Percentiles rank a stretch among this genome's conserved stretches.
phyloP scores from a whole-genome alignment of 2,797 vertebrate species.

The Anas acuta region DNA sequence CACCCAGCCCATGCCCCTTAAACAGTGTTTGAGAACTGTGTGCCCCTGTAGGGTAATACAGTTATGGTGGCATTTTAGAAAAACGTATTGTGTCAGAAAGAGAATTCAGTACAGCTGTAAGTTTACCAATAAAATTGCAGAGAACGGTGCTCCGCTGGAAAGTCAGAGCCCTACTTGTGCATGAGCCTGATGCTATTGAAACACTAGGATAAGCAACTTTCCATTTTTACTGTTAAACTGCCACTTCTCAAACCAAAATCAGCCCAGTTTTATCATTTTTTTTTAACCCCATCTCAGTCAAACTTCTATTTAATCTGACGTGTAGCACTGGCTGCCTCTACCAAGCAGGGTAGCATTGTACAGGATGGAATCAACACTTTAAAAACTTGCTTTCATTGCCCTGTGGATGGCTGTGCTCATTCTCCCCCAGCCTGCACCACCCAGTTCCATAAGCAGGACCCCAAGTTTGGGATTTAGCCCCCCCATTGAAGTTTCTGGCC shows the following conservation, averaged over 20 bases:
- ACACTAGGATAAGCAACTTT: neutral
- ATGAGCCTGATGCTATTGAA: neutral
- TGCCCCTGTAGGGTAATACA: neutral
- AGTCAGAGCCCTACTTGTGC: neutral
- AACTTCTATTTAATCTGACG: neutral
- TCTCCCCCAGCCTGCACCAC: neutral
- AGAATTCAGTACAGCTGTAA: neutral
- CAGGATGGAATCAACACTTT: neutral
- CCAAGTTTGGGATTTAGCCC: neutral
- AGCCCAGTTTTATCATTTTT: neutral
- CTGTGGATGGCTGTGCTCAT: accelerated
- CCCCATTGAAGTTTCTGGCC: neutral
- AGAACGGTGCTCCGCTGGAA: neutral
- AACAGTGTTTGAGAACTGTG: neutral
- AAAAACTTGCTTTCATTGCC: neutral
- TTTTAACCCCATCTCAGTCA: neutral
- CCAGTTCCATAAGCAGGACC: neutral
- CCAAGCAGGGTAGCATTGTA: neutral
- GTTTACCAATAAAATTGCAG: neutral
- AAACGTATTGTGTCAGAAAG: neutral
- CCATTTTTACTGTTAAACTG: neutral
- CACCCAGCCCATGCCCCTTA: neutral
- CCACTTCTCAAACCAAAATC: neutral
- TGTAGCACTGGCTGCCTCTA: neutral
- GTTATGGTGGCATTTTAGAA: neutral